Evolutionary conservation across 2,113 vertebrate genomes (phyloP), one percentile per base, ranked within the genome.

Genomic region (Sebastes schlegelii): DNA sequence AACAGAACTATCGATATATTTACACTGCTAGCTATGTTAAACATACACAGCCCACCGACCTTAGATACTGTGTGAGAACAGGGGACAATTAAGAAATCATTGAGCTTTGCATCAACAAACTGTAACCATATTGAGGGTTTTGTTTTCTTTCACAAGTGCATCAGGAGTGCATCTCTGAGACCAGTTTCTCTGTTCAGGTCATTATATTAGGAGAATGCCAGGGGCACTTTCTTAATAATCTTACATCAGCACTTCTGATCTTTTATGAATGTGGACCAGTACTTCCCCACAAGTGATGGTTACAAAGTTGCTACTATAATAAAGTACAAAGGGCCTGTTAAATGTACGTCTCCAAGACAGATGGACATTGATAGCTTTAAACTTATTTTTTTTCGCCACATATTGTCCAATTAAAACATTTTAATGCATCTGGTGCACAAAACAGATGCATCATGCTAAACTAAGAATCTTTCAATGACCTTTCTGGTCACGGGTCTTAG

Each of bases 221-320:
- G 16, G 17, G 72, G 55, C 23, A 16, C 12, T 43, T 62, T 57
- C 6, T 57, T 77, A 73, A 87, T 69, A 67, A 77, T 69, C 68
- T 48, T 16, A 49, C 66, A 83, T 83, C 71, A 62, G 72, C 77
- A 84, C 57, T 26, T 26, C 26, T 26, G 77, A 84, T 77, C 71
- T 79, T n/a, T 83, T 49, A 80, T 79, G 43, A 80, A 83, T 72
- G 54, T 46, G 2, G 40, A 10, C 19, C 57, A 63, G 72, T 71
- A 57, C 65, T n/a, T 26, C 7, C 57, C 21, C 58, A 54, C 19
- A 14, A 65, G 70, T 55, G 46, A 62, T 4, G 48, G 54, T 26
- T 19, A 17, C 54, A 67, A n/a, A 34, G 8, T 10, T n/a, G 0
- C 34, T 34, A 0, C 69, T 23, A 2, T 46, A 61, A 42, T 48